Percentiles rank a stretch among this genome's conserved stretches.
Evolutionary conservation across 2,888 invertebrate genomes (phyloP).

Genomic region (Dolichomitus sp.): DNA sequence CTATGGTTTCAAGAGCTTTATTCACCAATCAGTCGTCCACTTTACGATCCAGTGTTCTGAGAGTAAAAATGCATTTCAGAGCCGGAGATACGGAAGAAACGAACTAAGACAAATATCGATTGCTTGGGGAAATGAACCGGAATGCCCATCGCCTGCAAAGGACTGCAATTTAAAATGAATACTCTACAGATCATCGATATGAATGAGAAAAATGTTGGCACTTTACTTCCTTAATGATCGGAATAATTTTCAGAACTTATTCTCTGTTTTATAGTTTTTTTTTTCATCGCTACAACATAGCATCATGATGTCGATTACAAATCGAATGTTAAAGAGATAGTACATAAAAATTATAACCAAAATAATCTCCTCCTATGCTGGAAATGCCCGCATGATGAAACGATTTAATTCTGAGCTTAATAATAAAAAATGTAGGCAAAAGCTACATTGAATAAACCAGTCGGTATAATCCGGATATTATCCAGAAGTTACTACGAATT

Average conservation of each 20-base stretch:
- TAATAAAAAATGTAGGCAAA: neutral
- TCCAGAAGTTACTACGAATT: neutral
- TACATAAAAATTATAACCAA: neutral
- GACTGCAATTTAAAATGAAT: constrained; percentile 32
- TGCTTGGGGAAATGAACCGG: constrained; percentile 2
- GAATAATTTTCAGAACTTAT: constrained; percentile 12
- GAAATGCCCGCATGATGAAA: neutral
- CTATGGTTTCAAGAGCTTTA: constrained; percentile 56
- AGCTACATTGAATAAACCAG: neutral
- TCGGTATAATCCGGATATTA: neutral
- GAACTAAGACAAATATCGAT: constrained; percentile 52
- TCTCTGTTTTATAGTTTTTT: neutral
- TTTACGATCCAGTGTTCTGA: constrained; percentile 45
- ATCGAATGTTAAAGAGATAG: neutral
- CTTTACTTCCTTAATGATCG: constrained; percentile 26
- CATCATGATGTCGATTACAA: neutral
- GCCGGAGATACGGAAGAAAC: constrained; percentile 41
- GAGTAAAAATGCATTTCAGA: constrained; percentile 50
- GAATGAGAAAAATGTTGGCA: constrained; percentile 13
- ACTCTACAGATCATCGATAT: constrained; percentile 8
- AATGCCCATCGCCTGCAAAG: constrained; percentile 16
- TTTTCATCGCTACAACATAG: neutral
- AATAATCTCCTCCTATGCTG: neutral
- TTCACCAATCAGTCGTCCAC: constrained; percentile 63
- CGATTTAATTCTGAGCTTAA: neutral